phyloP scores from a whole-genome alignment of 2,888 invertebrate species.

The Troilus luridus region DNA sequence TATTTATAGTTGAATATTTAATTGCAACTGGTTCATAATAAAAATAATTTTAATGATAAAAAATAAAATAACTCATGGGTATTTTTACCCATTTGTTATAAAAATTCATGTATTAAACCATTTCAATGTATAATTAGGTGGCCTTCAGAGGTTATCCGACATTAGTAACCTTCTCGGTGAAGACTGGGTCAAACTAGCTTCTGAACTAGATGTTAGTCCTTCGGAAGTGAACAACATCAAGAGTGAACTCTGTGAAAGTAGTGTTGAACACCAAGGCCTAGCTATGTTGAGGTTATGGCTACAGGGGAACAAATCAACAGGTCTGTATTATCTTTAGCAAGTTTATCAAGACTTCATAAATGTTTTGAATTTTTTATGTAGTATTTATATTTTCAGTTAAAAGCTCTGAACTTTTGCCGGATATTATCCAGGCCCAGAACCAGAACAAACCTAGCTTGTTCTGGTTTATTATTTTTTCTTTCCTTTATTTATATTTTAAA shows the following conservation, averaged over 20 bases:
- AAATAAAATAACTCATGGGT: background rate
- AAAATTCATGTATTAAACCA: background rate
- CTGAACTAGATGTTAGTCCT: slow-evolving; percentile 79
- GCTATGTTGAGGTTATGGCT: slow-evolving; percentile 76
- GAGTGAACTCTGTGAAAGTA: slow-evolving; percentile 80
- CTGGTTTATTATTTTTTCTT: too few species aligned
- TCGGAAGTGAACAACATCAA: slow-evolving; percentile 83
- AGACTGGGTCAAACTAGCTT: slow-evolving; percentile 80
- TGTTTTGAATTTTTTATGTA: background rate
- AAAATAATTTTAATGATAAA: too few species aligned
- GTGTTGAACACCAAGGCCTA: slow-evolving; percentile 83
- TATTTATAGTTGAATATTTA: too few species aligned
- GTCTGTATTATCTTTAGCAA: slow-evolving; percentile 61
- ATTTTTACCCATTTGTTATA: background rate
- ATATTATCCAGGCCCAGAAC: too few species aligned
- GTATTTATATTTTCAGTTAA: background rate
- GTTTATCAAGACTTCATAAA: background rate
- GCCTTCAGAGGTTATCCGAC: slow-evolving; percentile 64
- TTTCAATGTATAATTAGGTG: slow-evolving; percentile 59
- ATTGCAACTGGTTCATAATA: too few species aligned
- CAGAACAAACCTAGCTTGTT: too few species aligned
- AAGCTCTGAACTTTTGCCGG: too few species aligned
- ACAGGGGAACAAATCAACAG: slow-evolving; percentile 71
- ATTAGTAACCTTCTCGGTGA: slow-evolving; percentile 81
- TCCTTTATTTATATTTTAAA: too few species aligned